These are phyloP conservation scores for Myotis pilosus DNA, from an alignment of 2,797 vertebrate species.

Conservation along the genomic window DNA sequence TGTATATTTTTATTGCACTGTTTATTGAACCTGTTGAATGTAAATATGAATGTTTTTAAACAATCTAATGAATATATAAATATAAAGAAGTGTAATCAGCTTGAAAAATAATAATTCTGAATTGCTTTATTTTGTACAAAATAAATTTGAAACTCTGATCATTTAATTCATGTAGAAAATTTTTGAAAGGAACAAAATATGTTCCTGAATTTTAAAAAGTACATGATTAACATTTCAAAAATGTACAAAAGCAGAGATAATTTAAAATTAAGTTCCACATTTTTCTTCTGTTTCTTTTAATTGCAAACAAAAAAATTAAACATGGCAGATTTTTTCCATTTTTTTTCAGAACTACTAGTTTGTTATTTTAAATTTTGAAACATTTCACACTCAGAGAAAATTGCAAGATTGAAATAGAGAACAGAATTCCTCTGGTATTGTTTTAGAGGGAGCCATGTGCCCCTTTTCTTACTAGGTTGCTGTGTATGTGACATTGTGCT, in stretches of 20 bases:
- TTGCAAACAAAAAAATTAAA: slow-evolving; percentile 1
- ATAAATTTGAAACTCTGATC: not conserved
- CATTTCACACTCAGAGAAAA: not conserved
- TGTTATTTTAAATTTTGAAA: slow-evolving; percentile 25
- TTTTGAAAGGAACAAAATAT: not conserved
- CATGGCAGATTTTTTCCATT: not conserved
- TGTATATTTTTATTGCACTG: not conserved
- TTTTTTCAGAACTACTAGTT: not conserved
- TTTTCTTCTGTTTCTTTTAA: not conserved
- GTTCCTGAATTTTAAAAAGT: not conserved
- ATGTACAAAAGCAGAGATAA: not conserved
- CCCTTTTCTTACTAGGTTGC: not conserved
- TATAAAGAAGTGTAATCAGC: not conserved
- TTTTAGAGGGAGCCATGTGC: not conserved
- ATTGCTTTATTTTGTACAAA: not conserved
- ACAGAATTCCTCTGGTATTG: not conserved
- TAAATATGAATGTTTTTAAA: not conserved
- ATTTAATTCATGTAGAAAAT: not conserved
- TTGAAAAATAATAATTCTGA: not conserved
- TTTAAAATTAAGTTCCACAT: not conserved
- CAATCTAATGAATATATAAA: not conserved
- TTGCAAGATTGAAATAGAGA: not conserved
- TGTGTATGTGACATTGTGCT: not conserved
- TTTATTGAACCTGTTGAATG: not conserved
- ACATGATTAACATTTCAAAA: not conserved